These are phyloP conservation scores for Tragelaphus imberbis DNA, from an alignment of 2,113 vertebrate genomes.

Conservation along the genomic window DNA sequence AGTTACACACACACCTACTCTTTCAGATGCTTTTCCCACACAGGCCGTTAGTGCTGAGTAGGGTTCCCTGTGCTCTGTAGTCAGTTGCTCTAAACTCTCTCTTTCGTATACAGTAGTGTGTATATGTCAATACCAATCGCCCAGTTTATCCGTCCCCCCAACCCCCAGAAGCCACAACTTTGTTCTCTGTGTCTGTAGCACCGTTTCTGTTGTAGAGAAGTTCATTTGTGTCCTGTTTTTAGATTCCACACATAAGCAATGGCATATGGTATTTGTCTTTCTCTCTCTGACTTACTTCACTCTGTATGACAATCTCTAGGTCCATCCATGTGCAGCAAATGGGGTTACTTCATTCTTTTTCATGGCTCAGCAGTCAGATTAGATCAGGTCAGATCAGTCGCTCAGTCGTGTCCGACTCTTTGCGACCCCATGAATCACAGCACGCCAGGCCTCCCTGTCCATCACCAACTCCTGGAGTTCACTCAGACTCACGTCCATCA, in stretches of 20 bases:
- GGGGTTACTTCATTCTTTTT: fast-evolving
- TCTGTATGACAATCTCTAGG: fast-evolving
- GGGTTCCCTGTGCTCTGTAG: fast-evolving
- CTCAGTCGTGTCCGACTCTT: too few species aligned
- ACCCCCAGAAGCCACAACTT: fast-evolving
- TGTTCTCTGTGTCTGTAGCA: background rate
- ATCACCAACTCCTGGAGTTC: too few species aligned
- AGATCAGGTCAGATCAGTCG: too few species aligned
- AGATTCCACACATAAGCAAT: background rate
- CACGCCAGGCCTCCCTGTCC: too few species aligned
- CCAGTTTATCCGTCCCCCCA: background rate
- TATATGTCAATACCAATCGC: fast-evolving
- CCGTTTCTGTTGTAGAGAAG: background rate
- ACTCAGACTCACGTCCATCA: too few species aligned
- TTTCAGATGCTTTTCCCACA: background rate
- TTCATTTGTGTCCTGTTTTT: fast-evolving
- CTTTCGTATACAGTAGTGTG: background rate
- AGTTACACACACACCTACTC: fast-evolving
- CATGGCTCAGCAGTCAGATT: background rate
- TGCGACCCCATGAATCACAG: too few species aligned
- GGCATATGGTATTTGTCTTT: background rate
- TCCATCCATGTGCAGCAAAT: fast-evolving
- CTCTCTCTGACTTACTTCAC: background rate
- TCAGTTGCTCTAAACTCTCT: fast-evolving
- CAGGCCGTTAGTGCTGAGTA: background rate